Evolutionary conservation across 2,797 vertebrate genomes (phyloP), one percentile per base, ranked within the genome.

Genomic region (Fundulus diaphanus): DNA sequence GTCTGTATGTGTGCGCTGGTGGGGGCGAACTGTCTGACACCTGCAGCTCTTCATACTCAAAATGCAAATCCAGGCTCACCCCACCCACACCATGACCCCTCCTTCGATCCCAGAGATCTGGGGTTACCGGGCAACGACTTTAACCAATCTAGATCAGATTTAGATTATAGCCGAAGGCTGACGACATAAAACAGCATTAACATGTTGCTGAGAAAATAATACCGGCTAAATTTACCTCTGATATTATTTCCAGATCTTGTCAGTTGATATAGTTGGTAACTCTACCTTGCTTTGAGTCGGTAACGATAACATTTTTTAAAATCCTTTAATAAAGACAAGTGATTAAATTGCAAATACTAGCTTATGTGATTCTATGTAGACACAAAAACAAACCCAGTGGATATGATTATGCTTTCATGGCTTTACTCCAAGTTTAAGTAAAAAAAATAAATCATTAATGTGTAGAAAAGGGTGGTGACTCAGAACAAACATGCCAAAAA

Each of bases 31-130:
- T 86, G 89, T 93, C 92, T 94, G 89, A 94, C 93, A 94, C 92
- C 93, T 94, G 94, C 93, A 94, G 92, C 90, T 91, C 91, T 91
- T 93, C 90, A 90, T 84, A 89, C 70, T 92, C 90, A 91, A 93
- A 93, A 93, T 93, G 92, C 93, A 90, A 93, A 93, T 93, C 93
- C 89, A 87, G 68, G 82, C 85, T 82, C 81, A 74, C 78, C 72
- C 80, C 75, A 73, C 81, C 82, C 81, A 56, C 83, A 66, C 52
- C 61, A 57, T 46, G 70, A 92, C 85, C 90, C 89, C 92, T 88
- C 88, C 84, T 84, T 86, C 80, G 66, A 83, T 76, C 35, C 49
- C 77, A 7, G 56, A 86, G 68, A 84, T 87, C 82, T 76, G 70
- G 90, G 82, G 88, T 88, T 90, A 91, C 91, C 81, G 82, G 87